These are phyloP conservation scores for Spicauda simplicius DNA, from an alignment of 2,888 invertebrate genomes.

Conservation along the genomic window DNA sequence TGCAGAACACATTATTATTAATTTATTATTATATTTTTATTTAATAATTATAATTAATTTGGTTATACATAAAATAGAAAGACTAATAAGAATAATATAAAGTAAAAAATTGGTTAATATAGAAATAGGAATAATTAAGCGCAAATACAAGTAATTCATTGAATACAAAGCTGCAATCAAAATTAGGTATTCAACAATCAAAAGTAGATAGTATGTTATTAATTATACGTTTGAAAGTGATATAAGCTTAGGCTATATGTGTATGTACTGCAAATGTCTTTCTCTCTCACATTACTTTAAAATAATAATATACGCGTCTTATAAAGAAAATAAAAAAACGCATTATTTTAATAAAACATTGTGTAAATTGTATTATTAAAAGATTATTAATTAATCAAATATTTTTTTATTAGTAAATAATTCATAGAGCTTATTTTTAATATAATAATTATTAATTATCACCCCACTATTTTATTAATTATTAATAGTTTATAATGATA, in stretches of 20 bases:
- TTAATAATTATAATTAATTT: conserved; percentile 45
- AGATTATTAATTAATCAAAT: no score
- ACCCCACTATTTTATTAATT: no score
- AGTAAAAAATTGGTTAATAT: conserved; percentile 35
- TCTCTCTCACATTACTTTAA: not conserved
- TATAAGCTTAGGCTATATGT: conserved; percentile 24
- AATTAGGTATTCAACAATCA: conserved; percentile 9
- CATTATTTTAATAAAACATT: no score
- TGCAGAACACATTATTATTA: conserved; percentile 82
- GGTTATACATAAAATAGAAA: conserved; percentile 38
- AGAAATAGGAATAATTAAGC: conserved; percentile 37
- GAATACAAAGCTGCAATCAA: conserved; percentile 31
- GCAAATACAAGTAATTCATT: conserved; percentile 16
- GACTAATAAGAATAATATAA: conserved; percentile 22
- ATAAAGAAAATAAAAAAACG: no score
- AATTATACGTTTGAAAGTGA: conserved; percentile 23
- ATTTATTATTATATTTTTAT: conserved; percentile 60
- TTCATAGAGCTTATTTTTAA: no score
- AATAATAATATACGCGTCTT: no score
- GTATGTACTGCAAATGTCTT: conserved; percentile 26
- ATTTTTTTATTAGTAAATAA: no score
- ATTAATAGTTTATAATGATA: no score
- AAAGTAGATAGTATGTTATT: conserved; percentile 7
- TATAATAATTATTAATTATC: no score
- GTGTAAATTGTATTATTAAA: no score